phyloP scores from a whole-genome alignment of 1,140 invertebrate genomes.

The Euura lappo region DNA sequence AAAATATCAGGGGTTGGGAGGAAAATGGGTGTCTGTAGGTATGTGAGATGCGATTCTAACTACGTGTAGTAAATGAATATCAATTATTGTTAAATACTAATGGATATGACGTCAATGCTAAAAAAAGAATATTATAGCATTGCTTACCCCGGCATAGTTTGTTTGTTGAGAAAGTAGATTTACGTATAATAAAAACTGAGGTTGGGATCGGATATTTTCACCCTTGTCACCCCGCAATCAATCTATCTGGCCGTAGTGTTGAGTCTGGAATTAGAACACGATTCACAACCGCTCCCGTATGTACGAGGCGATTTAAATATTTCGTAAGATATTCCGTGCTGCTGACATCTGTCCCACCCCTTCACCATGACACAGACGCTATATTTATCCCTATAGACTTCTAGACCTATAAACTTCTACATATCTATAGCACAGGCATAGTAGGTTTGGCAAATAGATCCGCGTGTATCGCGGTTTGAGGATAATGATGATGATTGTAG shows the following conservation, averaged over 20 bases:
- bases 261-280: constrained; percentile 23
- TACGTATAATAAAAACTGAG: constrained; percentile 6
- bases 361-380: not conserved
- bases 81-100: not conserved
- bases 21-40: too few relatives aligned
- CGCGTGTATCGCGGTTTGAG: not conserved
- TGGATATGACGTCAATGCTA: constrained; percentile 27
- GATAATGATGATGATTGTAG: not conserved
- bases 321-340: not conserved
- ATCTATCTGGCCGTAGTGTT: not conserved
- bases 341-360: not conserved
- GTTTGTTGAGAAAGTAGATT: constrained; percentile 6
- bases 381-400: not conserved
- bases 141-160: constrained; percentile 41
- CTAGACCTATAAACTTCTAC: not conserved
- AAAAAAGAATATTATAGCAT: constrained; percentile 31
- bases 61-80: too few relatives aligned
- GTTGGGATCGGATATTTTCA: constrained; percentile 5
- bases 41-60: too few relatives aligned
- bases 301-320: not conserved
- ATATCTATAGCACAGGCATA: not conserved
- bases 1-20: too few relatives aligned
- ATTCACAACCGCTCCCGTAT: not conserved
- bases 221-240: not conserved
- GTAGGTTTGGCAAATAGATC: not conserved